A percentile compares a stretch with the other conserved stretches of the same genome.
Evolutionary conservation across 2,797 vertebrate species (phyloP).

Genomic region (Halcyon chelicuti): DNA sequence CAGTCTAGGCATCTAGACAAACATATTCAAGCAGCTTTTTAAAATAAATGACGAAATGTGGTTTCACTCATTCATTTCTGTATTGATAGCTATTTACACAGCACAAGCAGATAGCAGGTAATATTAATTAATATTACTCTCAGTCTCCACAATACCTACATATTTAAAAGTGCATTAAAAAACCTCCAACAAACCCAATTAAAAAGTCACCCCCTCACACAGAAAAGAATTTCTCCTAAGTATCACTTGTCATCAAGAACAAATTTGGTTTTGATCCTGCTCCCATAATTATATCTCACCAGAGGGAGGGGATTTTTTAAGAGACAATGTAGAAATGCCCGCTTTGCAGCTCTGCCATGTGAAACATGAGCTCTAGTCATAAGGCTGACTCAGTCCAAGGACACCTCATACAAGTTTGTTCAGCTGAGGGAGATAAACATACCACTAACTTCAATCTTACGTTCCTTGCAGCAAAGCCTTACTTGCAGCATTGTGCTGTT

Average conservation of each 20-base stretch:
- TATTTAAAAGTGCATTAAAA: neutral
- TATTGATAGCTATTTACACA: neutral
- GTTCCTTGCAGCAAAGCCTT: neutral
- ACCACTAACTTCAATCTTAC: fast-evolving
- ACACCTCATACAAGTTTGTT: neutral
- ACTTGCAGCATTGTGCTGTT: neutral
- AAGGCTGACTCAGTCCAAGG: neutral
- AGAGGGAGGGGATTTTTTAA: neutral
- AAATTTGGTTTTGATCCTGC: neutral
- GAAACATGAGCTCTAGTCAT: neutral
- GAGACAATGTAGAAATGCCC: neutral
- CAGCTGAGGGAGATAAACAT: fast-evolving
- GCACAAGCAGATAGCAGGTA: neutral
- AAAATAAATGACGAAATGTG: neutral
- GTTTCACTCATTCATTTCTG: neutral
- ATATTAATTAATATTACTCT: neutral
- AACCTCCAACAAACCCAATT: neutral
- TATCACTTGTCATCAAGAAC: neutral
- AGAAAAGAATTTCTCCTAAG: neutral
- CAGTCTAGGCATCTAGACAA: neutral
- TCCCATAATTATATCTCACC: neutral
- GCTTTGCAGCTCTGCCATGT: fast-evolving
- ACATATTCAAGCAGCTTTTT: neutral
- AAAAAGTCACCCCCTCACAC: neutral
- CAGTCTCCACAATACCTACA: neutral